Evolutionary conservation across 2,797 vertebrate genomes (phyloP).

Genomic region (Sebastes itinus): DNA sequence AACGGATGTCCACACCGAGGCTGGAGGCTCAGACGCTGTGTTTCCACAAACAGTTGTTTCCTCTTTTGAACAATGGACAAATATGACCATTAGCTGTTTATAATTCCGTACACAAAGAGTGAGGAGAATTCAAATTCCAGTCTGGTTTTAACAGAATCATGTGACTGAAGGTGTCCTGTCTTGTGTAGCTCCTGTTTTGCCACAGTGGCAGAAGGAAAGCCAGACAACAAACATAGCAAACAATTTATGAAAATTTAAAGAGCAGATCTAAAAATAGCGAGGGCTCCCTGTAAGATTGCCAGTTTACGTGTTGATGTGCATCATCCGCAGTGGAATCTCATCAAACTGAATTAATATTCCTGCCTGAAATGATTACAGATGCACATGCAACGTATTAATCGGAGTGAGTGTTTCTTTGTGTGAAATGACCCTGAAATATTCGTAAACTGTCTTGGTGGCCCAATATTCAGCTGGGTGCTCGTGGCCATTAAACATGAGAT

Average conservation of each 20-base stretch:
- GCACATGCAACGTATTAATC: not conserved
- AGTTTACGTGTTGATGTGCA: constrained; percentile 30
- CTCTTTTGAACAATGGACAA: not conserved
- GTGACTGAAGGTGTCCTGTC: not conserved
- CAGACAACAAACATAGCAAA: constrained; percentile 40
- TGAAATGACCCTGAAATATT: constrained; percentile 1
- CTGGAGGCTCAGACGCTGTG: not conserved
- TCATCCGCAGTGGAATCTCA: constrained; percentile 20
- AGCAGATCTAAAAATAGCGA: constrained; percentile 54
- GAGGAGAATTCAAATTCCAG: not conserved
- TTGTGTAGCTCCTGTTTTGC: not conserved
- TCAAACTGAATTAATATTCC: constrained; percentile 20
- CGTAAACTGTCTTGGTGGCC: not conserved
- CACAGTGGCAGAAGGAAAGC: not conserved
- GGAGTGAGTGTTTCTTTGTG: not conserved
- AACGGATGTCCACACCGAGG: not conserved
- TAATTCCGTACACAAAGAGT: not conserved
- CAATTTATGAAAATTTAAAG: constrained; percentile 64
- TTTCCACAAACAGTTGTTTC: not conserved
- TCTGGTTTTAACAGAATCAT: not conserved
- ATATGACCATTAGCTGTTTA: not conserved
- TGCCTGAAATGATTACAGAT: constrained; percentile 6
- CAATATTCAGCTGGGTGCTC: not conserved
- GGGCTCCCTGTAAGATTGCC: constrained; percentile 28
- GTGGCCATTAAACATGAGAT: not conserved